phyloP scores from a whole-genome alignment of 1,140 invertebrate species.

The Zaprionus ornatus region DNA sequence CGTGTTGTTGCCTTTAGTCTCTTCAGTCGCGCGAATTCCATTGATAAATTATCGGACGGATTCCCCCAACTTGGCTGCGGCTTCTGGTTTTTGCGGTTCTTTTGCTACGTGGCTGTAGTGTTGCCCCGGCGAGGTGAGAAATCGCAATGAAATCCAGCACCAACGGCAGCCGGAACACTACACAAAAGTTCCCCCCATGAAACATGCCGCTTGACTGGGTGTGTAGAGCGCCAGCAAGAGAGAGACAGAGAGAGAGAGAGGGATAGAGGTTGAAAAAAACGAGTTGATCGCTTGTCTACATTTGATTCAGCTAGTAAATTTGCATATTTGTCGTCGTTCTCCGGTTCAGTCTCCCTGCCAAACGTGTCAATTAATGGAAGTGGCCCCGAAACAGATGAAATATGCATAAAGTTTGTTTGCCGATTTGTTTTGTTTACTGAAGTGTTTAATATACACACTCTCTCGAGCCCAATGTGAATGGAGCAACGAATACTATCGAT shows the following conservation, averaged over 20 bases:
- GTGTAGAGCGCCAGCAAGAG: background rate
- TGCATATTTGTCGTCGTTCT: slow-evolving; percentile 9
- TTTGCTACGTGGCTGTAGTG: slow-evolving; percentile 34
- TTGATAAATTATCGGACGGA: slow-evolving; percentile 68
- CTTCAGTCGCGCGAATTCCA: slow-evolving; percentile 57
- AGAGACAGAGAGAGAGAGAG: slow-evolving; percentile 1
- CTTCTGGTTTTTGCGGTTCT: slow-evolving; percentile 34
- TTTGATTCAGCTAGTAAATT: slow-evolving; percentile 25
- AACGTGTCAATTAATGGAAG: slow-evolving; percentile 60
- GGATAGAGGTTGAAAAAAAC: slow-evolving; percentile 18
- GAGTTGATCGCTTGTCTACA: slow-evolving; percentile 30
- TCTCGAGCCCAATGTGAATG: background rate
- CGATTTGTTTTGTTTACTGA: slow-evolving; percentile 49
- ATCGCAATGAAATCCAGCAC: slow-evolving; percentile 55
- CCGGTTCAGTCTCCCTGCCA: slow-evolving; percentile 20
- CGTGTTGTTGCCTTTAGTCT: slow-evolving; percentile 30
- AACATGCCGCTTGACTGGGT: background rate
- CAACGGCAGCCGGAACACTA: slow-evolving; percentile 16
- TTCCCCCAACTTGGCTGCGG: slow-evolving; percentile 44
- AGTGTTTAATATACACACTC: slow-evolving; percentile 38
- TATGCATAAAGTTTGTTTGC: slow-evolving; percentile 47
- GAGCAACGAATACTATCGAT: background rate
- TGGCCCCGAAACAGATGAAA: slow-evolving; percentile 41
- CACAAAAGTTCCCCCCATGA: slow-evolving; percentile 48
- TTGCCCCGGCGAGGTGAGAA: slow-evolving; percentile 58